A percentile compares a stretch with the other conserved stretches of the same genome.
Evolutionary conservation across 2,797 vertebrate species (phyloP).

Genomic region (Phoxinus dragarum): DNA sequence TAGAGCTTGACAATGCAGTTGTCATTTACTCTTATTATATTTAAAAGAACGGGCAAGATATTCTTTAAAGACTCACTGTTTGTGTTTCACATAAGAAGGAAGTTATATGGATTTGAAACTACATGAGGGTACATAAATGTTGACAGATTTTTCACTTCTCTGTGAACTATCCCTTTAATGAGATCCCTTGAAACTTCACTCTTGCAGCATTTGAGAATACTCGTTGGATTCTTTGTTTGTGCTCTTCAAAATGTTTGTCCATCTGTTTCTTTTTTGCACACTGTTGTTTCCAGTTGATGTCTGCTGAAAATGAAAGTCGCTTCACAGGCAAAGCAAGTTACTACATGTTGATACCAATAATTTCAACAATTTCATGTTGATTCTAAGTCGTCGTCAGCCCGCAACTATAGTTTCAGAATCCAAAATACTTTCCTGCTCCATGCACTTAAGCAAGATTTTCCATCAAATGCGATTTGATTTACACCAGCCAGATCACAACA

Average conservation of each 20-base stretch:
- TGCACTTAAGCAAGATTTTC: neutral
- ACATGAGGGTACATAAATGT: neutral
- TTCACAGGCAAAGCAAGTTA: neutral
- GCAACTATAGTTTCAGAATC: neutral
- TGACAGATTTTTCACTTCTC: neutral
- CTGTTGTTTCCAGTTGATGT: neutral
- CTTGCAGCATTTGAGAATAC: conserved; percentile 10
- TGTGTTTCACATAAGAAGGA: neutral
- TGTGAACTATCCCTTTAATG: neutral
- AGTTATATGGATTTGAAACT: neutral
- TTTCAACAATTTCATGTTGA: neutral
- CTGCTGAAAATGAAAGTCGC: neutral
- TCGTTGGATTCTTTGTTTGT: neutral
- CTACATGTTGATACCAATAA: neutral
- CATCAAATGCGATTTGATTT: conserved; percentile 37
- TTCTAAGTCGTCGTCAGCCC: neutral
- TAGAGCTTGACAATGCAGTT: neutral
- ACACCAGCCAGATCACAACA: conserved; percentile 43
- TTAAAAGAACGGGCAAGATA: neutral
- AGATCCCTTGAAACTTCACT: conserved; percentile 19
- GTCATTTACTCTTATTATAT: neutral
- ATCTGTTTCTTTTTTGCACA: neutral
- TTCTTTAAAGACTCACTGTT: neutral
- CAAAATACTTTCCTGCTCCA: neutral
- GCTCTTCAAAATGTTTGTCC: neutral